Evolutionary conservation across 2,888 invertebrate species (phyloP), one percentile per base, ranked within the genome.

Genomic region (Drosophila diplacantha): DNA sequence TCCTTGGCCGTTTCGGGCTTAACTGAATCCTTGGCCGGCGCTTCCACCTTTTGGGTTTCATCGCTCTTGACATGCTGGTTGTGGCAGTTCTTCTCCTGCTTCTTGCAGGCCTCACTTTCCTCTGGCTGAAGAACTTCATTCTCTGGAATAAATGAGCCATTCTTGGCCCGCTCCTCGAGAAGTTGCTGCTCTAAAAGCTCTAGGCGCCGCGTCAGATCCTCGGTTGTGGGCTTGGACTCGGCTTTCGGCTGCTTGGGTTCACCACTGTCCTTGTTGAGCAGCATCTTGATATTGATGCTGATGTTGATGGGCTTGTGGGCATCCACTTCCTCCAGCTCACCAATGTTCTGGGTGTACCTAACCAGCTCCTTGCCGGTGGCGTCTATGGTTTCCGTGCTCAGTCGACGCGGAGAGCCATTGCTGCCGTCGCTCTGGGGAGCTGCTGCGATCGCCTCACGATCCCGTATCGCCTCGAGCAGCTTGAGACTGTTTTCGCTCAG

Each of bases 241-340:
- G 47, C n/a, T 12, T 51, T 54, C 0, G 63, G 51, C 29, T 71
- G 75, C 34, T 65, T 72, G 9, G 44, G 66, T 7, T 80, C 82
- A 3, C 52, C 81, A 2, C 52, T 69, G 3, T 79, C 77, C 46
- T 84, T 84, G 56, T 83, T 84, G 14, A 86, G 61, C 44, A 78
- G 52, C 86, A 86, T 86, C 73, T 86, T 85, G n/a, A 86, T 86
- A 52, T 86, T 86, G 20, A 86, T 86, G 69, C 86, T 86, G 0
- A 86, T 86, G 51, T 86, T 86, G 11, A 86, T 84, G 12, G 86
- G 86, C 35, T 83, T 86, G 38, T 67, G 65, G 11, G 69, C 63
- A 16, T 81, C 85, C 2, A 71, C 44, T 8, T 86, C 84, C 24
- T 80, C 84, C 11, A 82, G 55, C 26, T 86, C 86, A 6, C 76